Conservation (phyloP, 1,140 invertebrate species). For the Cyclina sinensis region DNA sequence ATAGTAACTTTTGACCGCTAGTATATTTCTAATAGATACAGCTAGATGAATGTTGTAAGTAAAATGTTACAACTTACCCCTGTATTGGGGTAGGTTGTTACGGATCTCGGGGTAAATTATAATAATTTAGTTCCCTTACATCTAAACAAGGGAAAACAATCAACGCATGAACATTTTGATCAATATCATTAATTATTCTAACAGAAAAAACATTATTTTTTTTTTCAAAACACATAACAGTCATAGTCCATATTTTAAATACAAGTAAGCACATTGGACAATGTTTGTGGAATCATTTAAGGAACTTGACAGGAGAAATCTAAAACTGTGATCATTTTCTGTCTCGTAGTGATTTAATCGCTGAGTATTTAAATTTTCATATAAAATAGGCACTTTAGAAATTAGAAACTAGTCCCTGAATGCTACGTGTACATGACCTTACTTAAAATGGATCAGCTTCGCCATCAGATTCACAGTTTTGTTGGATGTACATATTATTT, state of each 20-base stretch:
- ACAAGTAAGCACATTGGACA: neutral
- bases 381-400: too few relatives aligned
- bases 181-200: too few relatives aligned
- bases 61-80: slow-evolving; percentile 26
- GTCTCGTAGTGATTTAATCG: too few relatives aligned
- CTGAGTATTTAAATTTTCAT: too few relatives aligned
- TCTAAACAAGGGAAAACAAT: neutral
- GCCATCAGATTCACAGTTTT: slow-evolving; percentile 29
- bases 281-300: too few relatives aligned
- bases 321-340: too few relatives aligned
- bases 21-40: neutral
- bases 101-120: neutral
- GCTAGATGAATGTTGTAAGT: neutral
- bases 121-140: neutral
- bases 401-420: too few relatives aligned
- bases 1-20: neutral
- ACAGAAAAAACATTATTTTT: too few relatives aligned
- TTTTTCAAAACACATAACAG: neutral
- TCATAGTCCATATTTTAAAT: neutral
- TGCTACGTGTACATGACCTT: neutral
- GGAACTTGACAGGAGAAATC: too few relatives aligned
- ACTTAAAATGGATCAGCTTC: neutral
- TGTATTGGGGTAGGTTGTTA: slow-evolving; percentile 26
- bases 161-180: neutral
- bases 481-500: neutral